These are phyloP conservation scores for Tragelaphus imberbis DNA, from an alignment of 2,113 vertebrate species.

Conservation along the genomic window DNA sequence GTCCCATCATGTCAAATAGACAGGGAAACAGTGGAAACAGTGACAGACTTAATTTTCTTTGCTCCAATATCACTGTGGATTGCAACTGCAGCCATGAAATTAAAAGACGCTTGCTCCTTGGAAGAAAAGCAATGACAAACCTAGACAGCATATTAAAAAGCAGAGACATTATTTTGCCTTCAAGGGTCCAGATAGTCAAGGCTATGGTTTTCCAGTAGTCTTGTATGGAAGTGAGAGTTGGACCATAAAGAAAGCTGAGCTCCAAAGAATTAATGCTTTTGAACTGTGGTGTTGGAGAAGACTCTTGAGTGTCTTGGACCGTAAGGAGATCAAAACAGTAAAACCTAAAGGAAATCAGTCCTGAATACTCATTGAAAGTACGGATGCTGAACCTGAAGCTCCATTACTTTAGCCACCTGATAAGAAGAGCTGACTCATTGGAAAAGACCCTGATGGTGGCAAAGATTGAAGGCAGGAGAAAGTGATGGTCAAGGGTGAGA, in stretches of 20 bases:
- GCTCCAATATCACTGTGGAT: neutral
- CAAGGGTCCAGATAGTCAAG: neutral
- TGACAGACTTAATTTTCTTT: neutral
- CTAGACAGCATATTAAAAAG: neutral
- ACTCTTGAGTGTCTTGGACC: neutral
- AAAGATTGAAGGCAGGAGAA: neutral
- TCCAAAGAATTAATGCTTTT: neutral
- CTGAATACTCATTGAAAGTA: neutral
- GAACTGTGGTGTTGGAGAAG: neutral
- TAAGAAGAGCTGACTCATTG: neutral
- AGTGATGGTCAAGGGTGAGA: neutral
- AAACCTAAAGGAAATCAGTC: neutral
- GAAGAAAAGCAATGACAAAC: neutral
- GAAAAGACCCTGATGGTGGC: neutral
- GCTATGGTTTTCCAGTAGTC: neutral
- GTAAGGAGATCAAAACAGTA: neutral
- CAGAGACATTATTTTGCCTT: neutral
- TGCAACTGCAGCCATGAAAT: neutral
- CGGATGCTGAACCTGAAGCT: neutral
- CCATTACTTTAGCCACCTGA: neutral
- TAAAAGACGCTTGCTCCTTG: neutral
- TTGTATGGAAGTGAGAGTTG: neutral
- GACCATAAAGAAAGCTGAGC: neutral
- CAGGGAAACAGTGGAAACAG: neutral
- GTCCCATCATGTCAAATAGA: neutral